A percentile compares a stretch with the other conserved stretches of the same genome.
Evolutionary conservation across 2,113 vertebrate genomes (phyloP).

Genomic region (Junco hyemalis): DNA sequence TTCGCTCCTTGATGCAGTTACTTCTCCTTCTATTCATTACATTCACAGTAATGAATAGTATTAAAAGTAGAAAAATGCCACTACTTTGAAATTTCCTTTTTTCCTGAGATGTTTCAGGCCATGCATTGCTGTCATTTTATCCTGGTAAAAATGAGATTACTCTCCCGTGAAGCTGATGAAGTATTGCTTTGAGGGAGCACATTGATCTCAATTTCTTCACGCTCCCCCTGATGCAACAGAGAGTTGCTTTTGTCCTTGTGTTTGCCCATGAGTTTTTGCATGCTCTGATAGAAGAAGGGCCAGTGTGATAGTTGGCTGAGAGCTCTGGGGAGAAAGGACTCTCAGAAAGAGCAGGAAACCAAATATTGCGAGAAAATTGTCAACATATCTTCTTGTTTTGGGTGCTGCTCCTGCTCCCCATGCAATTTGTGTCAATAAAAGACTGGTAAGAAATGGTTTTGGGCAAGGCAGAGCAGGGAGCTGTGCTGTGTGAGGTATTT

Average conservation of each 20-base stretch:
- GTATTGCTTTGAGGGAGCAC: neutral
- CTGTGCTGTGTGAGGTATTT: neutral
- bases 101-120: neutral
- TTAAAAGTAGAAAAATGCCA: neutral
- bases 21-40: constrained; percentile 1
- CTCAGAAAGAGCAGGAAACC: neutral
- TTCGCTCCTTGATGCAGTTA: neutral
- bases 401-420: neutral
- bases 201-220: neutral
- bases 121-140: neutral
- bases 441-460: neutral
- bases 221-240: neutral
- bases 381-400: neutral
- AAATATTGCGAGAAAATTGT: neutral
- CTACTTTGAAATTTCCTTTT: neutral
- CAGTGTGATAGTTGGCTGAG: neutral
- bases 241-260: neutral
- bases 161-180: neutral
- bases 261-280: neutral
- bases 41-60: neutral
- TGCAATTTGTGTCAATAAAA: neutral
- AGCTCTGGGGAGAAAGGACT: neutral
- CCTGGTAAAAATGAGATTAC: neutral
- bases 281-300: neutral
- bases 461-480: neutral